Conservation (phyloP, 2,797 vertebrate species). For the Lemur catta region DNA sequence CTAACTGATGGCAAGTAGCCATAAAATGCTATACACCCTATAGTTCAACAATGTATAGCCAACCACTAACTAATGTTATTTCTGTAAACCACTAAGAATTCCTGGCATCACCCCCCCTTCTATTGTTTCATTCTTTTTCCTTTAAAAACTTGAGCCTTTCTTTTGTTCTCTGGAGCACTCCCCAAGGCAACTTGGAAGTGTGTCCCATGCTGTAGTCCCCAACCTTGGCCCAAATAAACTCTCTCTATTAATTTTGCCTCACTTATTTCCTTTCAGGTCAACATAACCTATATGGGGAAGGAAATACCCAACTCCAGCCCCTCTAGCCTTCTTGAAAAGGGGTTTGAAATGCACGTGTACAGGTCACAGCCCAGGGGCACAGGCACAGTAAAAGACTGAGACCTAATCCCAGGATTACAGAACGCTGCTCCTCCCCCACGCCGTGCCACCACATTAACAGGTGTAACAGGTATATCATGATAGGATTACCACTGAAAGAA, state of each 20-base stretch:
- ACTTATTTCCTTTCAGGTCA: too few species aligned
- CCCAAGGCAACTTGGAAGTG: background rate
- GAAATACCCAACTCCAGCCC: background rate
- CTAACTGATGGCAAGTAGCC: background rate
- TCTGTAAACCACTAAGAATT: background rate
- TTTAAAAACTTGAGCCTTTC: background rate
- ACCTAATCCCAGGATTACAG: background rate
- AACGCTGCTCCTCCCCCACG: background rate
- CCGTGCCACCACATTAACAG: background rate
- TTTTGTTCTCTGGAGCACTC: background rate
- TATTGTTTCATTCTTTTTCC: background rate
- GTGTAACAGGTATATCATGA: too few species aligned
- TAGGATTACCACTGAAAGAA: background rate
- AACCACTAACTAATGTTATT: background rate
- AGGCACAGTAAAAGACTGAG: background rate
- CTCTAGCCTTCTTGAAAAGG: background rate
- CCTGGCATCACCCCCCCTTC: background rate
- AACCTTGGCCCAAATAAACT: too few species aligned
- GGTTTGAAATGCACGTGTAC: background rate
- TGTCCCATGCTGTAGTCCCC: background rate
- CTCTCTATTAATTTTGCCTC: too few species aligned
- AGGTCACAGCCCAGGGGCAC: background rate
- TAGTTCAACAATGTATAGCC: background rate
- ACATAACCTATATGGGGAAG: background rate
- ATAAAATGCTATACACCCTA: background rate